These are phyloP conservation scores for Calliopum simillimum DNA, from an alignment of 2,888 invertebrate species.

Conservation along the genomic window DNA sequence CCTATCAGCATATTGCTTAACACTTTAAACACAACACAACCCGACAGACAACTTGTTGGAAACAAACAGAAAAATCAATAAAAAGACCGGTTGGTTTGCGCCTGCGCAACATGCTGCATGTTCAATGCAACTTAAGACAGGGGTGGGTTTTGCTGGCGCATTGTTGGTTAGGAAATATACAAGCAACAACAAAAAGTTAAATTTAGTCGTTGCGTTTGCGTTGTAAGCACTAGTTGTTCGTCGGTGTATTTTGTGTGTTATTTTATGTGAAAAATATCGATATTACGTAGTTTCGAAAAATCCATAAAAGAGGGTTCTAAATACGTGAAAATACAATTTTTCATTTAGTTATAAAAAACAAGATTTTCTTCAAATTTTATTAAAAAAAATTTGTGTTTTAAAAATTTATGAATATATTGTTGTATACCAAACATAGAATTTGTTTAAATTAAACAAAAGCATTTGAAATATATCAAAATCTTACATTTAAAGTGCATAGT, in stretches of 20 bases:
- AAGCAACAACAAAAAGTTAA: not conserved
- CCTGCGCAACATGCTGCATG: conserved; percentile 16
- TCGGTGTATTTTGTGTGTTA: not conserved
- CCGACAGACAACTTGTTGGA: not conserved
- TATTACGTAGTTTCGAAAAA: no score
- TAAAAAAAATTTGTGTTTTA: no score
- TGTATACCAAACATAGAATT: no score
- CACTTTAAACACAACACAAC: conserved; percentile 2
- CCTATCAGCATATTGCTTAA: not conserved
- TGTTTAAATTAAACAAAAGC: no score
- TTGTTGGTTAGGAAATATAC: not conserved
- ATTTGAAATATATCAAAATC: no score
- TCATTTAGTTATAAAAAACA: no score
- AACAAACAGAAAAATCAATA: not conserved
- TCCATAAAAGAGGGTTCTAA: no score
- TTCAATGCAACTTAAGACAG: conserved; percentile 1
- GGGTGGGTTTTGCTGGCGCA: conserved; percentile 7
- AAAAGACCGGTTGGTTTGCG: no score
- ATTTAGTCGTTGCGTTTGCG: conserved; percentile 22
- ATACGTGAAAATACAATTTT: no score
- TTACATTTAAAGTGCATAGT: no score
- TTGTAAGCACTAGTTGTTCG: not conserved
- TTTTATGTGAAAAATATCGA: not conserved
- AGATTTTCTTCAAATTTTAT: no score
- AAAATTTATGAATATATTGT: no score